phyloP scores from a whole-genome alignment of 2,888 invertebrate genomes.

The Altica lythri region DNA sequence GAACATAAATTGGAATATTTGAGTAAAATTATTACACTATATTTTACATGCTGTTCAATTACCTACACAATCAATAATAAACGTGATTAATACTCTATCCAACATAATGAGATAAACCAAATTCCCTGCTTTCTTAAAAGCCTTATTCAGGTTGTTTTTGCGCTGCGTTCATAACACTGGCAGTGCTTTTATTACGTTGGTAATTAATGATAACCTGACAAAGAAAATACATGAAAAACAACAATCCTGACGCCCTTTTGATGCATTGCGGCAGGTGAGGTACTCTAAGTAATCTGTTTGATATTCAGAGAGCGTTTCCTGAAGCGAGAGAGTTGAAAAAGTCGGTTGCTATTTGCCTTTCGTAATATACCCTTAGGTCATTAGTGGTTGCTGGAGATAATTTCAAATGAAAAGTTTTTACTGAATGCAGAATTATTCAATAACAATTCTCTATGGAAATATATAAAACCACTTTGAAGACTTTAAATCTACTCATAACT shows the following conservation, averaged over 20 bases:
- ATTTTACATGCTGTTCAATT: no score
- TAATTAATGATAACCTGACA: constrained; percentile 19
- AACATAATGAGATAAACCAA: neutral
- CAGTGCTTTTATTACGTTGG: constrained; percentile 11
- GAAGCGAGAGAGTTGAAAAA: constrained; percentile 22
- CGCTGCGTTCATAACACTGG: neutral
- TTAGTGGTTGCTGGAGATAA: constrained; percentile 22
- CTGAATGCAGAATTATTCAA: constrained; percentile 18
- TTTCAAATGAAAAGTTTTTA: constrained; percentile 22
- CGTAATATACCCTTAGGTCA: constrained; percentile 26
- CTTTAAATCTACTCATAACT: no score
- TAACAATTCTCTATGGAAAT: constrained; percentile 11
- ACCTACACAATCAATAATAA: no score
- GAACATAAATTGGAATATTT: no score
- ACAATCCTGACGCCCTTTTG: constrained; percentile 20
- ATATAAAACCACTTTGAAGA: neutral
- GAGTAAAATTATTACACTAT: no score
- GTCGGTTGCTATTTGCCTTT: constrained; percentile 23
- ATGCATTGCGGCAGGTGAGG: constrained; percentile 27
- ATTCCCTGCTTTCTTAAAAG: no score
- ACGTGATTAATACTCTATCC: no score
- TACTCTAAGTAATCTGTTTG: constrained; percentile 23
- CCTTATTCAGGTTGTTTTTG: neutral
- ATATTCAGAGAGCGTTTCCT: constrained; percentile 25
- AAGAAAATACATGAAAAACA: constrained; percentile 17